Evolutionary conservation across 30 jellyfish, hydroid and myxozoan genomes (phyloP), one percentile per base, ranked within the genome.

Genomic region (Morbakka virulenta): DNA sequence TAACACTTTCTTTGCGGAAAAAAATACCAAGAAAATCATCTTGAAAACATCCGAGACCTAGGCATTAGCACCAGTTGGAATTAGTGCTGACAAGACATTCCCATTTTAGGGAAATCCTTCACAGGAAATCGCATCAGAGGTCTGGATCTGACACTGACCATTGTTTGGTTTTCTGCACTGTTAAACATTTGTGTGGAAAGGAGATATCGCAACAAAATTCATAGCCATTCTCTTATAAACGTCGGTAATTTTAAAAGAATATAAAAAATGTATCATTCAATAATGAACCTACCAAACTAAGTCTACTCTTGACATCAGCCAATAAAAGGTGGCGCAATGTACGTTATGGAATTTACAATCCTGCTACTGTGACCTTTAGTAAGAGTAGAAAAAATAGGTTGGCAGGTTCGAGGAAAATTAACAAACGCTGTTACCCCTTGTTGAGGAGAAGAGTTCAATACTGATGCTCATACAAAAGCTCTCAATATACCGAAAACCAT

Each of bases 111-210:
- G 73, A 12, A 26, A 35, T 69, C 25, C 48, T 13, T 1, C 81
- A 69, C 74, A 69, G 69, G 30, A 69, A 24, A 69, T 22, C 81
- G 12, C 49, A 32, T 35, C 81, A 69, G 73, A 69, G 81, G 25
- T 67, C 69, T 69, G 71, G 49, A 11, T 69, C 69, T 35, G 81
- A 69, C 52, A 35, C 73, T 35, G 81, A 69, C 74, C 81, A 69
- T 35, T 22, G 49, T 41, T 48, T 69, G 25, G 70, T 69, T 3
- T 23, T 67, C 29, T 35, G 74, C 73, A 69, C 25, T 67, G 14
- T 33, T 35, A 13, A 35, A 36, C n/a, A n/a, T n/a, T 21, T 35
- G 17, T 69, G 25, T 33, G 25, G 28, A 69, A 69, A 69, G 49
- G 28, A 67, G 29, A 31, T 20, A 69, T 48, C 33, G 72, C 83